These are phyloP conservation scores for Chymomyza caudatula DNA, from an alignment of 2,888 invertebrate species.

Conservation along the genomic window DNA sequence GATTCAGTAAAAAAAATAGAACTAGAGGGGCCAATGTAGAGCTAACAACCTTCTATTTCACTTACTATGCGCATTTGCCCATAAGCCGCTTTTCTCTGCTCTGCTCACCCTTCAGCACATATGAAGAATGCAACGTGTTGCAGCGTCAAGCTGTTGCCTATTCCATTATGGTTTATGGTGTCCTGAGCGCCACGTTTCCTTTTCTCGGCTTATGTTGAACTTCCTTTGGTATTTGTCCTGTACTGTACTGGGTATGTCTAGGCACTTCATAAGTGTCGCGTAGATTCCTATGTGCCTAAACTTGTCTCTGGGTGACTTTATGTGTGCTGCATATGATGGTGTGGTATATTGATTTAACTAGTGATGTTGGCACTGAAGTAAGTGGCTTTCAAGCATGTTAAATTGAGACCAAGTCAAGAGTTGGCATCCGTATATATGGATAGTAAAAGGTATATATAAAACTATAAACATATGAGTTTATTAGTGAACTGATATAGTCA, in stretches of 20 bases:
- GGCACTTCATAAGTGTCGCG: constrained; percentile 51
- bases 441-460: neutral
- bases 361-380: neutral
- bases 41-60: constrained; percentile 20
- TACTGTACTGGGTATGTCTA: neutral
- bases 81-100: constrained; percentile 9
- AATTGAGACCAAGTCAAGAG: neutral
- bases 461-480: neutral
- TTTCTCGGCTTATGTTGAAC: constrained; percentile 33
- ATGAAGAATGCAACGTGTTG: constrained; percentile 12
- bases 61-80: neutral
- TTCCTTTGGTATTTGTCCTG: neutral
- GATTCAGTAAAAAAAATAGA: too few relatives aligned
- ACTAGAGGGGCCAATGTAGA: too few relatives aligned
- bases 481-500: neutral
- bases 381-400: neutral
- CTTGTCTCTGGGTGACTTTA: constrained; percentile 1
- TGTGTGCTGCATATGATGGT: neutral
- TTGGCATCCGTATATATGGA: neutral
- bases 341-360: constrained; percentile 21
- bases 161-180: constrained; percentile 21
- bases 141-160: constrained; percentile 30
- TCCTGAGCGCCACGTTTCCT: constrained; percentile 19
- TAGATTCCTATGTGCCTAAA: constrained; percentile 3
- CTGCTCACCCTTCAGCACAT: constrained; percentile 10